Base-by-base conservation (phyloP, 2,113 vertebrate genomes). In the Coptodon rendalli region DNA sequence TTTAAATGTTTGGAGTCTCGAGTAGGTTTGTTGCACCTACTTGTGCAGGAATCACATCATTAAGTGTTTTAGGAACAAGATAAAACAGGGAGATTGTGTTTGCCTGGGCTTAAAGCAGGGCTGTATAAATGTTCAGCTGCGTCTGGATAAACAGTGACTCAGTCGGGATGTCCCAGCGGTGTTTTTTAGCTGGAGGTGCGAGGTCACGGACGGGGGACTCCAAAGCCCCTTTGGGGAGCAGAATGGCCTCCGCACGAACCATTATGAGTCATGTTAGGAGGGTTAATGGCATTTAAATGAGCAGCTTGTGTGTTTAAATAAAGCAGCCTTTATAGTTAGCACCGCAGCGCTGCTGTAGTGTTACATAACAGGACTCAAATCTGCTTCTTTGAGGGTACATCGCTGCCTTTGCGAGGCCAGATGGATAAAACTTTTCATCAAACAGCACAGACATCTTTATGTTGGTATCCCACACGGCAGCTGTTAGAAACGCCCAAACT, bases 241-340 rank as follows among this genome's bases (percentile, higher is more conserved):
- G 76, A 48, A 68, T 3, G 11, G 78, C 83, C 87, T 80, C 89
- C 0, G 36, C 80, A 6, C 2, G 45, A 89, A 1, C 80, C 82
- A 12, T 53, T 17, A 17, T 80, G 89, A 87, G 80, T 91, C 89
- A 87, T 19, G 16, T 17, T 17, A 34, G 82, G 34, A 84, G 45
- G 88, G 87, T 80, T 88, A 88, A 89, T 86, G 80, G 63, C 76
- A 63, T 91, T 85, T 57, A 85, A 87, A 89, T 90, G 73, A 86
- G 86, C 78, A 84, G 87, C 85, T 22, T 53, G 83, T 66, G 86
- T 31, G 17, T 86, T 90, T 68, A 78, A 85, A 86, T 83, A 80
- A 84, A 91, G 38, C 34, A 24, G 6, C 11, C 38, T 31, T 48
- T 34, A 50, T 52, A 78, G 73, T 78, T 34, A 78, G 73, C 31